Conservation (phyloP, 2,113 vertebrate genomes). For the Myotis davidii region DNA sequence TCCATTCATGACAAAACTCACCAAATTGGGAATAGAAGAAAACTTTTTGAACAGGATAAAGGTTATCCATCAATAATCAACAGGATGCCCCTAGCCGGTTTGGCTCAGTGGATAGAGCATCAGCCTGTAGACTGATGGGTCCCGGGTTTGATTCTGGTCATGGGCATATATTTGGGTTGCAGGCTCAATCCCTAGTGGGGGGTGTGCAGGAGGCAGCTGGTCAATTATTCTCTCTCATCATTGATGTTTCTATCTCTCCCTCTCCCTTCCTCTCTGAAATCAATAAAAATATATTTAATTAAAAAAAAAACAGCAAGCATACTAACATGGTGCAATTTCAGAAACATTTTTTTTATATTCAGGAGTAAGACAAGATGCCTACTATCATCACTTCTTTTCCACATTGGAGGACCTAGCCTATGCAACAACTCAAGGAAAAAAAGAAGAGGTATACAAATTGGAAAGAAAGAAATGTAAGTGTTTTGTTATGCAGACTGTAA, state of each 20-base stretch:
- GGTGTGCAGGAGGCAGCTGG: too few relatives aligned
- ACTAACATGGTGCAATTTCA: background rate
- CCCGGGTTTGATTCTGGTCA: too few relatives aligned
- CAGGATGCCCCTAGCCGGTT: background rate
- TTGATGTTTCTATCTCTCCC: too few relatives aligned
- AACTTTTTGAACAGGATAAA: background rate
- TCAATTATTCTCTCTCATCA: too few relatives aligned
- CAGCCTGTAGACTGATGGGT: too few relatives aligned
- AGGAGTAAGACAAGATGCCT: background rate
- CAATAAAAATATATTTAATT: too few relatives aligned
- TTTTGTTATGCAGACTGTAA: conserved; percentile 2
- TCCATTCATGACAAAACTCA: background rate
- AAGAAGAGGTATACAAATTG: background rate
- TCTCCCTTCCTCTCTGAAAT: too few relatives aligned
- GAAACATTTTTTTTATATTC: conserved; percentile 25
- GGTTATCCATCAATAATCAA: background rate
- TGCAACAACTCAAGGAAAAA: background rate
- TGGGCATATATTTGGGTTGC: too few relatives aligned
- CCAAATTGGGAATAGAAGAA: background rate
- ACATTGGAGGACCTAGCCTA: background rate
- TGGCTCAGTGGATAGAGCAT: too few relatives aligned
- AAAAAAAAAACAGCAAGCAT: background rate
- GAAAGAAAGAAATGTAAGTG: background rate
- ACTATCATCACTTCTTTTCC: background rate
- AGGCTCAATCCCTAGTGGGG: too few relatives aligned